Base-by-base conservation (phyloP, 2,113 vertebrate genomes). In the Grantiella picta region DNA sequence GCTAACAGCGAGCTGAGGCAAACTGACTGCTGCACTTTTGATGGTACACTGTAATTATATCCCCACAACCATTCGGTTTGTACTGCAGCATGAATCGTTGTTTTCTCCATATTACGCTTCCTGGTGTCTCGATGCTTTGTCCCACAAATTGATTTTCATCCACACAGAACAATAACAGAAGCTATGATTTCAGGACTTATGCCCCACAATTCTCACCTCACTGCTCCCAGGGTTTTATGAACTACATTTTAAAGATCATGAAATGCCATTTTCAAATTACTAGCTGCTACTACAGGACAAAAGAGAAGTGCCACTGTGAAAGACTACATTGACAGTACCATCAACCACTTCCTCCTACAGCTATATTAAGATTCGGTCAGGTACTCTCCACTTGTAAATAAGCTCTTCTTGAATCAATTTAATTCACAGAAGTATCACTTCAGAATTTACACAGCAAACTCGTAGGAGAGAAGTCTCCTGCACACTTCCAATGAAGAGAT, bases 51-150 rank as follows among this genome's bases (percentile, higher is more conserved):
- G 22, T 29, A 79, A 89, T 80, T 77, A 65, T 2, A 2, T 35
- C 18, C 25, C 50, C 50, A 65, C 54, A 86, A 49, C 23, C 50
- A 88, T 27, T 18, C 0, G 0, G 24, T 50, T 72, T 54, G 36
- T 72, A 57, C 40, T 38, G 27, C 31, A 59, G 23, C 42, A 44
- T 25, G 31, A 95, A 86, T 38, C 20, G 7, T 2, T 68, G 40
- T 44, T 80, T 92, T 65, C 29, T 44, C 64, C 3, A 1, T 20
- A 70, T 47, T 68, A 35, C 0, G 1, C 31, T 49, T 73, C 52
- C 52, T 38, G 11, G 19, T 1, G 0, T 44, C 47, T 73, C 3
- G 0, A 33, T 44, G 28, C 18, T 86, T 83, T 61, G 36, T 63
- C 50, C 17, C 22, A 57, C 22, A 73, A 40, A 72, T 3, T 54